Base-by-base conservation (phyloP, 2,113 vertebrate genomes). In the Hypomesus transpacificus region DNA sequence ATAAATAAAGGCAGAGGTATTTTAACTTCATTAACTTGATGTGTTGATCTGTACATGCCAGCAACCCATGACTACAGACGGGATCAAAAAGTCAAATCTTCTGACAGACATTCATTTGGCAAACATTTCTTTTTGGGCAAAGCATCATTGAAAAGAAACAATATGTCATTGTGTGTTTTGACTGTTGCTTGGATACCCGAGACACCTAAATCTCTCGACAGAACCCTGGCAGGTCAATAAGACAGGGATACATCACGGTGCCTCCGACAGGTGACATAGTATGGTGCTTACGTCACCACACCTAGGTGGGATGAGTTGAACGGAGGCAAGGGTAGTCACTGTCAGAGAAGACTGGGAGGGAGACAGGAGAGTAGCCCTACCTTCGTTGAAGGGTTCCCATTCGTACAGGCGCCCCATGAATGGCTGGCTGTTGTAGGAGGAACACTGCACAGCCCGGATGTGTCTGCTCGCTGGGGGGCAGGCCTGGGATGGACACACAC, bases 321-420 rank as follows among this genome's bases (percentile, higher is more conserved):
- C 61, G 24, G 26, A 22, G 28, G 22, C 60, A 62, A 8, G 60
- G 60, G 5, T 26, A 7, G 51, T 13, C 52, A 17, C 14, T 14
- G 54, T 4, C 67, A 57, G 53, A 61, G 51, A 22, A 62, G 17
- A 26, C 16, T 57, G 3, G 24, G 17, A 31, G 63, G 63, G 57
- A 57, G 50, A 26, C 53, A 59, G 20, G 39, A 31, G 18, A 28
- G 46, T 4, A 9, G 69, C 58, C 90, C 87, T 93, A 98, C 97
- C 96, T 85, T 98, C 97, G 34, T 92, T 93, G 85, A 99, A 98
- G 46, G 96, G 95, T 31, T 98, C 96, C 97, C 97, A 99, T 76
- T 98, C 91, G 73, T 99, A 99, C 80, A 96, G 89, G 61, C 95
- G 89, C 51, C 97, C 96, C 97, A 98, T 97, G 90, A 99, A 99